Evolutionary conservation across 1,140 invertebrate species (phyloP).

Genomic region (Semibalanus balanoides): DNA sequence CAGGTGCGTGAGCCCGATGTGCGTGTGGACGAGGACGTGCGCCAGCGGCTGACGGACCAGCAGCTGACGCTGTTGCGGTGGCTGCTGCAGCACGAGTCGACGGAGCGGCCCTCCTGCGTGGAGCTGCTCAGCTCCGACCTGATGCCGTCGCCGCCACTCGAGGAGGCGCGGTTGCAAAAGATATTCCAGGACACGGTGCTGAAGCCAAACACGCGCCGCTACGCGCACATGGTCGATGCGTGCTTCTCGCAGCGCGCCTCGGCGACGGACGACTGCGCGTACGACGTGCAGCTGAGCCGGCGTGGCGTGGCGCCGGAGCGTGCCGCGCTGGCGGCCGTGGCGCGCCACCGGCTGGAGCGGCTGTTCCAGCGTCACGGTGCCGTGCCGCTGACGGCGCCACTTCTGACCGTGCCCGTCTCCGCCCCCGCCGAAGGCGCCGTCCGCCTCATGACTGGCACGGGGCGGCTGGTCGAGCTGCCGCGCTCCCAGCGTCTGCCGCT

Average conservation of each 20-base stretch:
- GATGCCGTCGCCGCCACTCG: slow-evolving; percentile 57
- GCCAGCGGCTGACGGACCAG: slow-evolving; percentile 29
- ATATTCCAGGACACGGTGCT: slow-evolving; percentile 56
- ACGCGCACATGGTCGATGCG: slow-evolving; percentile 35
- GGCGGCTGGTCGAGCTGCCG: background rate
- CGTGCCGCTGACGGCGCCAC: slow-evolving; percentile 50
- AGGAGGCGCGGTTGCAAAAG: slow-evolving; percentile 56
- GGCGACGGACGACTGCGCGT: slow-evolving; percentile 2
- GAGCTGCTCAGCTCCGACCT: slow-evolving; percentile 66
- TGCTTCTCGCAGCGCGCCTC: slow-evolving; percentile 7
- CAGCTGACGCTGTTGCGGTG: slow-evolving; percentile 41
- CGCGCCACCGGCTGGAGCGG: background rate
- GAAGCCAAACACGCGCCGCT: slow-evolving; percentile 64
- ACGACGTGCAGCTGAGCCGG: slow-evolving; percentile 15
- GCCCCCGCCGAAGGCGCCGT: background rate
- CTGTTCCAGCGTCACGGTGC: slow-evolving; percentile 51
- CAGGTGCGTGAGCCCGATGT: slow-evolving; percentile 51
- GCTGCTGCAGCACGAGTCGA: slow-evolving; percentile 72
- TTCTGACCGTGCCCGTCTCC: slow-evolving; percentile 25
- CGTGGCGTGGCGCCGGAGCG: background rate
- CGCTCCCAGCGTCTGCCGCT: slow-evolving; percentile 35
- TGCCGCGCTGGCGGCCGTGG: background rate
- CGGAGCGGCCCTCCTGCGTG: slow-evolving; percentile 59
- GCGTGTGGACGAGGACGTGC: slow-evolving; percentile 47
- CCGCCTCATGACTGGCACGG: slow-evolving; percentile 30